Conservation (phyloP, 2,888 invertebrate species). For the Drosophila parthenogenetica region DNA sequence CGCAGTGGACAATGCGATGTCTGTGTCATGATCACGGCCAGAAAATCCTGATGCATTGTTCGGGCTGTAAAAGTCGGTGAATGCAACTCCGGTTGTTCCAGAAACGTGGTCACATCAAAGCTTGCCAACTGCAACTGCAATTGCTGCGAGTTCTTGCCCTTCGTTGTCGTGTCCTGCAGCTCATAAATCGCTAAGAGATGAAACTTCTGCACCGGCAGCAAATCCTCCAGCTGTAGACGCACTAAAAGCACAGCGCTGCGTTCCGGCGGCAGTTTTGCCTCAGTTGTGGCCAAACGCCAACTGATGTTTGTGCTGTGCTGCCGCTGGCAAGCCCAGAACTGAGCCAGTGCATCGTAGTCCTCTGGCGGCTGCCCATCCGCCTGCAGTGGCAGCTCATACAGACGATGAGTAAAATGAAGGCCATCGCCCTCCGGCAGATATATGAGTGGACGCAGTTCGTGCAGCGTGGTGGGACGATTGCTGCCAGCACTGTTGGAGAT, state of each 20-base stretch:
- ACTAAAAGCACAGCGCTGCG: constrained; percentile 75
- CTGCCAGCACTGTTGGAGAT: constrained; percentile 69
- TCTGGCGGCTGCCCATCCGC: constrained; percentile 58
- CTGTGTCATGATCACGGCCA: constrained; percentile 74
- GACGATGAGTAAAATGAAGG: constrained; percentile 57
- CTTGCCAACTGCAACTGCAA: constrained; percentile 55
- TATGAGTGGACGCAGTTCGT: constrained; percentile 51
- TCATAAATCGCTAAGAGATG: constrained; percentile 55
- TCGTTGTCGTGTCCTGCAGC: constrained; percentile 16
- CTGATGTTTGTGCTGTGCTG: constrained; percentile 38
- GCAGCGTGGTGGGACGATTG: constrained; percentile 33
- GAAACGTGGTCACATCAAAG: constrained; percentile 47
- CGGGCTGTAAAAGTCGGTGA: constrained; percentile 60
- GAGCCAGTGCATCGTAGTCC: constrained; percentile 59
- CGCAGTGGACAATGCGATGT: constrained; percentile 52
- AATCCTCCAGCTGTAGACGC: constrained; percentile 58
- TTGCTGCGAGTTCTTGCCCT: constrained; percentile 16
- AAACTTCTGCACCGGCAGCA: constrained; percentile 38
- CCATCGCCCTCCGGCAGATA: constrained; percentile 17
- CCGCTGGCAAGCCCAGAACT: constrained; percentile 64
- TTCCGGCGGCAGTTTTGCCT: constrained; percentile 68
- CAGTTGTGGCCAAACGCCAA: constrained; percentile 42
- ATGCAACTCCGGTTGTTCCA: constrained; percentile 53
- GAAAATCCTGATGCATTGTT: constrained; percentile 79
- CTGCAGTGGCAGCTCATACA: constrained; percentile 72